Evolutionary conservation across 1,140 invertebrate genomes (phyloP), one percentile per base, ranked within the genome.

Genomic region (Halotydeus destructor): DNA sequence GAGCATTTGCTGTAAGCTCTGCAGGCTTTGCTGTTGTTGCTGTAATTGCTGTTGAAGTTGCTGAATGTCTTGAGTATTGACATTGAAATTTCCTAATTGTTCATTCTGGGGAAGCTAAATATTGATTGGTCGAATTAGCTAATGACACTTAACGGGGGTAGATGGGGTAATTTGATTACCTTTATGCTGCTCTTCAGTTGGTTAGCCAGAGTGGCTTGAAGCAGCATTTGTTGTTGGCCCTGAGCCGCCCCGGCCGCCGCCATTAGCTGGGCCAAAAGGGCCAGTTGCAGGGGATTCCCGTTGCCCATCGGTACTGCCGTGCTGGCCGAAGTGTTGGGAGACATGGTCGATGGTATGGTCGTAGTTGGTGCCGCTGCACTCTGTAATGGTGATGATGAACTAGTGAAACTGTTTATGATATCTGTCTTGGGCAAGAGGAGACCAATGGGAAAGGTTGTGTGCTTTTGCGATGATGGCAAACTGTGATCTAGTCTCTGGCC

Each of bases 1-100:
- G 2, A 76, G 69, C 37, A 78, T 67, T 50, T 78, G 76, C 51
- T 79, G 76, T 24, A 78, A 56, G 35, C 74, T 70, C 31, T 72
- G 72, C 41, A 74, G 50, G 28, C 62, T 65, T 32, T 71, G 68
- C 22, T 70, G 56, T 33, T 62, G 60, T 35, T 58, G 60, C 33
- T 60, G 60, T 43, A 62, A 50, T 28, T 58, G 56, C 32, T 60
- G 57, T 18, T 75, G 70, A 5, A 78, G 52, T 6, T 69, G 67
- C 49, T 66, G 59, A 6, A 75, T 61, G 38, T 75, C 71, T 46
- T 71, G 68, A 2, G 65, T 59, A 25, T 67, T 65, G 8, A 74
- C 57, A 38, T 58, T 55, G 23, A 65, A 42, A 32, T 60, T 60
- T 46, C 56, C 47, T 8, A 54, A 39, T 8, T 41, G 45, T 24